Evolutionary conservation across 1,140 invertebrate genomes (phyloP), one percentile per base, ranked within the genome.

Genomic region (Muscidifurax raptorellus): DNA sequence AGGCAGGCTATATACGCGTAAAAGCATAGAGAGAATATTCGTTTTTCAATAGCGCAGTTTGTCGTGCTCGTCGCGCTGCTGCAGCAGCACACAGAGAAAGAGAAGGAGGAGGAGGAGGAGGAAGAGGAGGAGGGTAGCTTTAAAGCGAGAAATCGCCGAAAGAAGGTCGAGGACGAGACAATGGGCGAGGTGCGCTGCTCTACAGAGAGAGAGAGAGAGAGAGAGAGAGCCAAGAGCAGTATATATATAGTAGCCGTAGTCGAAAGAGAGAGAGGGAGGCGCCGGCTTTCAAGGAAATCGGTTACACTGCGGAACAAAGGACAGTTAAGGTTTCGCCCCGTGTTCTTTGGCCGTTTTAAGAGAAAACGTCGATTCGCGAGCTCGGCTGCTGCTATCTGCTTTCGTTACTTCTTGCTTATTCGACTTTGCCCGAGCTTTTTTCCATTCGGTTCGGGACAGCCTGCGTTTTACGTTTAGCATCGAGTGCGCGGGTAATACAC

Each of bases 91-190:
- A 47, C 44, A 18, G 12, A 47, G 44, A 13, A 44, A 9, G 40
- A 44, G 40, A 2, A 47, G 44, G 44, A 1, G 44, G 44, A 47
- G 44, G 44, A 59, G 22, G 7, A 30, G 12, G 18, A 44, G 22
- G 72, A 59, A 52, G 80, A 13, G 36, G 80, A 32, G 40, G 75
- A 71, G 28, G 75, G 22, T 32, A 28, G 76, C 18, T 72, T 59
- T 71, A 84, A 74, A 72, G 82, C 77, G 75, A 78, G 52, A 84
- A 77, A 76, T 47, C 66, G 44, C 40, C 36, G 36, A 84, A 83
- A 84, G 76, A 84, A 84, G 82, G 76, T 79, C 82, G 82, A 84
- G 76, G 82, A 79, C 76, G 69, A 80, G 67, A 83, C 82, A 83
- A 83, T 83, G 36, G 52, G n/a, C 59, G 36, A 78, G 82, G 64